A percentile compares a stretch with the other conserved stretches of the same genome.
These are phyloP conservation scores for Hybos culiciformis DNA, from an alignment of 2,888 invertebrate species.

Conservation along the genomic window DNA sequence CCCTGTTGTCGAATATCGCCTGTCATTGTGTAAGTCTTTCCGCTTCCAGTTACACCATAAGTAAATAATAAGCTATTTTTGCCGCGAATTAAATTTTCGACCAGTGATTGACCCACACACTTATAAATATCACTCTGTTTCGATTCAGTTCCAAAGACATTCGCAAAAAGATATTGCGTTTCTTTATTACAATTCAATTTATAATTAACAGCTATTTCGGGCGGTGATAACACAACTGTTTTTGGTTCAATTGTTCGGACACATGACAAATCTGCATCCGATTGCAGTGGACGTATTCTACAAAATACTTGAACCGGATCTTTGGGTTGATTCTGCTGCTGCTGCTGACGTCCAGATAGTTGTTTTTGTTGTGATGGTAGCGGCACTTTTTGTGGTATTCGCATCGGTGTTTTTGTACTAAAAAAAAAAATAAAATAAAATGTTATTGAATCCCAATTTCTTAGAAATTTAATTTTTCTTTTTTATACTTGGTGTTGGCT, in stretches of 20 bases:
- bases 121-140: slow-evolving; percentile 71
- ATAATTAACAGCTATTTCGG: slow-evolving; percentile 47
- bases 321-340: too few species aligned
- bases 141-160: slow-evolving; percentile 69
- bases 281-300: slow-evolving; percentile 64
- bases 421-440: neutral
- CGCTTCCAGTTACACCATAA: slow-evolving; percentile 94
- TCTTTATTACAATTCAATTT: slow-evolving; percentile 48
- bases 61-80: slow-evolving; percentile 90
- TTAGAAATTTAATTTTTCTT: neutral
- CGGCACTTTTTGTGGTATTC: too few species aligned
- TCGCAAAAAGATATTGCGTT: slow-evolving; percentile 64
- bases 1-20: slow-evolving; percentile 63
- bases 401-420: neutral
- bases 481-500: neutral
- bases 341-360: too few species aligned
- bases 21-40: slow-evolving; percentile 96
- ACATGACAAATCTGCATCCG: slow-evolving; percentile 48
- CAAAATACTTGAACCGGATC: slow-evolving; percentile 85
- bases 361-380: too few species aligned
- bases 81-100: slow-evolving; percentile 74
- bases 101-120: slow-evolving; percentile 68
- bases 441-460: neutral
- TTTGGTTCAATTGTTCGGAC: slow-evolving; percentile 56
- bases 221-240: slow-evolving; percentile 50